A percentile compares a stretch with the other conserved stretches of the same genome.
phyloP scores from a whole-genome alignment of 2,113 vertebrate genomes.

The Macaca nemestrina region DNA sequence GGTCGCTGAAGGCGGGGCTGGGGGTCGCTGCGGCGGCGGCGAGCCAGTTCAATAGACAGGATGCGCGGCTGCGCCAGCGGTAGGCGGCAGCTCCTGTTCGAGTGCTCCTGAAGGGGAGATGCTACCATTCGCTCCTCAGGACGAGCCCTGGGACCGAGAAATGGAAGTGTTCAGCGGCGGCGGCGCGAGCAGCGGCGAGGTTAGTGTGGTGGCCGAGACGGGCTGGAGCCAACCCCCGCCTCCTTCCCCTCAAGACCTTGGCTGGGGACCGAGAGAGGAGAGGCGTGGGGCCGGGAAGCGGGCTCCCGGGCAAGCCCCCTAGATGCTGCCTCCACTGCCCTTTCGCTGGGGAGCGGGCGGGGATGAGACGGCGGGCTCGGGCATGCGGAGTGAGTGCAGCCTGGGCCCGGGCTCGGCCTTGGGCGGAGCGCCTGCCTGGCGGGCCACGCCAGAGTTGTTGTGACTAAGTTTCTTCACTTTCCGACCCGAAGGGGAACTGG shows the following conservation, averaged over 20 bases:
- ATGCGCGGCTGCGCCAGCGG: conserved; percentile 48
- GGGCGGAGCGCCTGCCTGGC: not conserved
- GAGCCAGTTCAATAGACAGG: not conserved
- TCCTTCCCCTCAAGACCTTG: not conserved
- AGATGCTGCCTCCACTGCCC: not conserved
- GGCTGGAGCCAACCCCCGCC: not conserved
- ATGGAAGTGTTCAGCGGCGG: conserved; percentile 92
- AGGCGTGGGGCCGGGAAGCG: not conserved
- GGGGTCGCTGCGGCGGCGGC: not conserved
- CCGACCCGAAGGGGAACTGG: not conserved
- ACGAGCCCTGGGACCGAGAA: conserved; percentile 90
- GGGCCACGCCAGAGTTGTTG: not conserved
- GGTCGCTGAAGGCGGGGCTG: not conserved
- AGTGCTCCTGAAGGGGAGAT: conserved; percentile 78
- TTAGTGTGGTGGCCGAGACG: conserved; percentile 57
- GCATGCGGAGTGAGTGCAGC: not conserved
- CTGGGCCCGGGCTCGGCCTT: not conserved
- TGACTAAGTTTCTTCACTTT: conserved; percentile 58
- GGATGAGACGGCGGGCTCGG: not conserved
- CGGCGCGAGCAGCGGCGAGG: conserved; percentile 79
- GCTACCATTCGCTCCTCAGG: conserved; percentile 89
- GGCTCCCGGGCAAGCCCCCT: not conserved
- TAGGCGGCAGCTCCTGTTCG: conserved; percentile 62
- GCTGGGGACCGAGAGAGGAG: not conserved
- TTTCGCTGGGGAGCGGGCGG: not conserved